Base-by-base conservation (phyloP, 2,797 vertebrate genomes). In the Calcarius lapponicus region DNA sequence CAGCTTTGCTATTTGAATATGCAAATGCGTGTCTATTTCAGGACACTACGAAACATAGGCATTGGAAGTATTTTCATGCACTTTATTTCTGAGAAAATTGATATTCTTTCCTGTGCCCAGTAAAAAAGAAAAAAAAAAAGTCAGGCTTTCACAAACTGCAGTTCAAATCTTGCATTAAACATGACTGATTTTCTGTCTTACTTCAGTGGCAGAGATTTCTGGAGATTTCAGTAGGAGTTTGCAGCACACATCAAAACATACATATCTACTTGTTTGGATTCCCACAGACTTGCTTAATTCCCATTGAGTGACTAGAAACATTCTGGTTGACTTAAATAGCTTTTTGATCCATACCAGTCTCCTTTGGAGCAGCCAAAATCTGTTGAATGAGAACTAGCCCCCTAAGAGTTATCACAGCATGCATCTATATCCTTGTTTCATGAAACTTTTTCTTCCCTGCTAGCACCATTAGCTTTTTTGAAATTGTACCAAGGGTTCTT, bases 341-440 rank as follows among this genome's bases (percentile, higher is more conserved):
- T 89, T 92, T 95, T 88, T 95, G 82, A 95, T 96, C 80, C 47
- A 34, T 20, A 76, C 26, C 24, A 54, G 25, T 42, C 42, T 92
- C 14, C 78, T 85, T 70, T 45, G 54, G 81, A 92, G n/a, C 25
- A 61, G 64, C 8, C 61, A 88, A 20, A 72, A 51, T 83, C 57
- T 89, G 69, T 72, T 86, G 74, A 92, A 65, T 76, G 29, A 81
- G 74, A 93, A 78, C 38, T 53, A 93, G 22, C 7, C 11, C 38
- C 25, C 38, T 61, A 62, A 76, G 60, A 57, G 36, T 74, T 83
- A 51, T 54, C 61, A 34, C 58, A 75, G 25, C 53, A 43, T 80
- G 71, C 9, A 61, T 62, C 58, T 91, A 24, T 87, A 84, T 60
- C 45, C 13, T 80, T 57, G 26, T 21, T 88, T 85, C 22, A 28